phyloP scores from a whole-genome alignment of 2,797 vertebrate genomes.

The Siniperca obscura region DNA sequence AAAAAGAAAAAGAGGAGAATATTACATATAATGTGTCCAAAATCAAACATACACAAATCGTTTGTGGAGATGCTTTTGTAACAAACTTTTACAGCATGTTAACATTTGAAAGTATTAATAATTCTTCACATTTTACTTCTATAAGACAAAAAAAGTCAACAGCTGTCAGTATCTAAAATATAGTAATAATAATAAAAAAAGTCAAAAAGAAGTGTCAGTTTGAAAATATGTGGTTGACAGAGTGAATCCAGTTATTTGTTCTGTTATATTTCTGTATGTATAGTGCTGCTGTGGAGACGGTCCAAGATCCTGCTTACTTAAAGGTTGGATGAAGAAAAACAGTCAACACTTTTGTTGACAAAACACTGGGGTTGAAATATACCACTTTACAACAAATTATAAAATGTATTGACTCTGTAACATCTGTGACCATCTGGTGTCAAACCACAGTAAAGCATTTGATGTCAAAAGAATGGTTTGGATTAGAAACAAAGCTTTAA shows the following conservation, averaged over 20 bases:
- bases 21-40: background rate
- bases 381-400: slow-evolving; percentile 46
- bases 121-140: background rate
- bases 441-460: slow-evolving; percentile 51
- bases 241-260: too few relatives aligned
- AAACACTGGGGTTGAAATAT: slow-evolving; percentile 40
- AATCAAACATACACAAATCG: background rate
- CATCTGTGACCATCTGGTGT: slow-evolving; percentile 37
- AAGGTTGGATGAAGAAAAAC: background rate
- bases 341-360: background rate
- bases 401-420: slow-evolving; percentile 36
- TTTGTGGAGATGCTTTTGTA: background rate
- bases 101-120: background rate
- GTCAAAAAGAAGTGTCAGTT: background rate
- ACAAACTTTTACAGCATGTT: background rate
- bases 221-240: background rate
- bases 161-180: background rate
- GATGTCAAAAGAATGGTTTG: slow-evolving; percentile 49
- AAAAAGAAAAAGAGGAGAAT: slow-evolving; percentile 44
- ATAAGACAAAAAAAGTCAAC: background rate
- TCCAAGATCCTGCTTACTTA: slow-evolving; percentile 18
- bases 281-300: background rate
- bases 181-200: background rate
- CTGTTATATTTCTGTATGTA: background rate
- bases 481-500: slow-evolving; percentile 78